A percentile compares a stretch with the other conserved stretches of the same genome.
Evolutionary conservation across 2,113 vertebrate genomes (phyloP).

Genomic region (Actenoides hombroni): DNA sequence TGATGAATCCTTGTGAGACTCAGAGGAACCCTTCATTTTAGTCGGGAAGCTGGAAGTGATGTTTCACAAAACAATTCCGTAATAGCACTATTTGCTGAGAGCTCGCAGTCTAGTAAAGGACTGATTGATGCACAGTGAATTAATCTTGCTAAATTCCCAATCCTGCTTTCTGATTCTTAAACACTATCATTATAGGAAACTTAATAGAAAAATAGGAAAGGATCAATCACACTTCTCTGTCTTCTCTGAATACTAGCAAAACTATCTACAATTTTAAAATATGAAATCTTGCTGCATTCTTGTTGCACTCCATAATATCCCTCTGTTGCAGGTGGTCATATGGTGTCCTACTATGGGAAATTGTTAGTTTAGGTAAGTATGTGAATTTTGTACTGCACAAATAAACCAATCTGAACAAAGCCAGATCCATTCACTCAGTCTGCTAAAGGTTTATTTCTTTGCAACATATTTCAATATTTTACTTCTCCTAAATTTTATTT

Average conservation of each 20-base stretch:
- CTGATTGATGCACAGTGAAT: background rate
- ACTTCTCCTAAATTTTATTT: background rate
- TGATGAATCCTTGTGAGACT: background rate
- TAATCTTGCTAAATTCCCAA: background rate
- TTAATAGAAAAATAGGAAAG: background rate
- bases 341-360: slow-evolving; percentile 87
- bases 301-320: background rate
- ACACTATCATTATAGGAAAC: background rate
- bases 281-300: background rate
- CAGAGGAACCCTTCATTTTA: background rate
- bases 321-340: slow-evolving; percentile 84
- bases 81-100: background rate
- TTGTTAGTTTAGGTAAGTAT: slow-evolving; percentile 87
- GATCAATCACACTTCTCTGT: background rate
- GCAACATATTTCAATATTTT: background rate
- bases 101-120: background rate
- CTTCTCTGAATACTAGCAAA: background rate
- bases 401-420: background rate
- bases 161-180: background rate
- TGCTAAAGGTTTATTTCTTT: background rate
- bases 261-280: background rate
- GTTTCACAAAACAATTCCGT: background rate
- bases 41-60: background rate
- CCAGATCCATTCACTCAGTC: background rate
- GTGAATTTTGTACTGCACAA: background rate